A percentile compares a stretch with the other conserved stretches of the same genome.
Conservation (phyloP, 2,113 vertebrate species). For the Myotis davidii region DNA sequence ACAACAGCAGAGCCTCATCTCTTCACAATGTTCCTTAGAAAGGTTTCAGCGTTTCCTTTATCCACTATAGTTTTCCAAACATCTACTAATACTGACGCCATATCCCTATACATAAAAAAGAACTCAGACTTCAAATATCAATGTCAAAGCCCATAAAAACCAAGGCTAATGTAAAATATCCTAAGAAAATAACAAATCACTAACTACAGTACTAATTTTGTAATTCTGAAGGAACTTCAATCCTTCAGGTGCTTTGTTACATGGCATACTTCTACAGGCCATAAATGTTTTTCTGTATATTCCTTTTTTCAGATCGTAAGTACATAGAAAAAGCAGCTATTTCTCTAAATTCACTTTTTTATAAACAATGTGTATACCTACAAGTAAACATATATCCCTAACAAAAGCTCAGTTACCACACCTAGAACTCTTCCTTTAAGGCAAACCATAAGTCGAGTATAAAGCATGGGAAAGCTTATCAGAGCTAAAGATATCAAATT, state of each 20-base stretch:
- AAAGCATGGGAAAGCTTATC: not conserved
- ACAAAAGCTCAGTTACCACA: slow-evolving; percentile 13
- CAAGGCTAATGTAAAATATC: not conserved
- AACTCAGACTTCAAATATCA: slow-evolving; percentile 40
- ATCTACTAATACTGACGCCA: not conserved
- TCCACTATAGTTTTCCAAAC: not conserved
- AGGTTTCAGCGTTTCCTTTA: not conserved
- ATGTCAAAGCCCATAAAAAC: not conserved
- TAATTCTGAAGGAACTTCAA: slow-evolving; percentile 1
- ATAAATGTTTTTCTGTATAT: not conserved
- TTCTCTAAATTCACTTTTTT: not conserved
- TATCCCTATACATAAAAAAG: not conserved
- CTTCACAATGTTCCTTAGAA: not conserved
- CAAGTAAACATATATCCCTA: not conserved
- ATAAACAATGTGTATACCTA: not conserved
- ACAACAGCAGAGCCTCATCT: slow-evolving; percentile 4
- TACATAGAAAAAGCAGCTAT: slow-evolving; percentile 1
- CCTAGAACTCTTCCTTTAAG: not conserved
- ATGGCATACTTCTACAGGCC: not conserved
- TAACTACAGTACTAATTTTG: not conserved
- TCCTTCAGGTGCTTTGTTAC: not conserved
- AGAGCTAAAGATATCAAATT: not conserved
- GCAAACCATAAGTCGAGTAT: not conserved
- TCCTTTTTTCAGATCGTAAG: not conserved
- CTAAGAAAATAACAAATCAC: not conserved